A percentile compares a stretch with the other conserved stretches of the same genome.
These are phyloP conservation scores for Agriopis leucophaearia DNA, from an alignment of 2,888 invertebrate genomes.

Conservation along the genomic window DNA sequence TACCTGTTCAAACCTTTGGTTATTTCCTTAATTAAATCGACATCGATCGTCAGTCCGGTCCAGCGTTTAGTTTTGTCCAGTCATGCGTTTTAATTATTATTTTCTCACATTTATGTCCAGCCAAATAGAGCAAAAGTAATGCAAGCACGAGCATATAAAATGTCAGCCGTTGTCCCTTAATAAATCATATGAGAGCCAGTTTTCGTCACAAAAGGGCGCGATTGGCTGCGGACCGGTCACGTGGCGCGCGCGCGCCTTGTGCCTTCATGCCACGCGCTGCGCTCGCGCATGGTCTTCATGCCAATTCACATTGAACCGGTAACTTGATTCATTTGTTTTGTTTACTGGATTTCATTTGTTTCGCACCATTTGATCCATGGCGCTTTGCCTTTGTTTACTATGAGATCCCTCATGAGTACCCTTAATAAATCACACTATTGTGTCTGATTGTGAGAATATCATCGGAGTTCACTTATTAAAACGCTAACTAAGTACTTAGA, in stretches of 20 bases:
- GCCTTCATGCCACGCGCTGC: conserved; percentile 72
- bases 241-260: conserved; percentile 76
- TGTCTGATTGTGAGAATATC: conserved; percentile 15
- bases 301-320: conserved; percentile 37
- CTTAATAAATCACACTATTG: conserved; percentile 14
- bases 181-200: conserved; percentile 55
- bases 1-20: too few relatives aligned
- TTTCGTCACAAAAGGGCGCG: conserved; percentile 76
- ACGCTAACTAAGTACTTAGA: too few relatives aligned
- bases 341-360: conserved; percentile 30
- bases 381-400: conserved; percentile 4
- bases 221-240: conserved; percentile 76
- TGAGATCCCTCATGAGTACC: conserved; percentile 17
- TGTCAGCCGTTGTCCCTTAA: conserved; percentile 45
- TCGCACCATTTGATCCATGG: conserved; percentile 4
- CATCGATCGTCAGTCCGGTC: conserved; percentile 2
- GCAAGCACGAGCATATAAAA: conserved; percentile 43
- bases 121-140: conserved; percentile 41
- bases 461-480: not conserved
- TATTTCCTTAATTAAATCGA: conserved; percentile 3
- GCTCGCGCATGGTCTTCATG: conserved; percentile 52
- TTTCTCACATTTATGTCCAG: conserved; percentile 24
- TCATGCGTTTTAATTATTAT: conserved; percentile 39
- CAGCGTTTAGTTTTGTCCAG: conserved; percentile 14
- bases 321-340: conserved; percentile 27